Percentiles rank a stretch among this genome's conserved stretches.
These are phyloP conservation scores for Drosophila rubida DNA, from an alignment of 2,888 invertebrate genomes.

Conservation along the genomic window DNA sequence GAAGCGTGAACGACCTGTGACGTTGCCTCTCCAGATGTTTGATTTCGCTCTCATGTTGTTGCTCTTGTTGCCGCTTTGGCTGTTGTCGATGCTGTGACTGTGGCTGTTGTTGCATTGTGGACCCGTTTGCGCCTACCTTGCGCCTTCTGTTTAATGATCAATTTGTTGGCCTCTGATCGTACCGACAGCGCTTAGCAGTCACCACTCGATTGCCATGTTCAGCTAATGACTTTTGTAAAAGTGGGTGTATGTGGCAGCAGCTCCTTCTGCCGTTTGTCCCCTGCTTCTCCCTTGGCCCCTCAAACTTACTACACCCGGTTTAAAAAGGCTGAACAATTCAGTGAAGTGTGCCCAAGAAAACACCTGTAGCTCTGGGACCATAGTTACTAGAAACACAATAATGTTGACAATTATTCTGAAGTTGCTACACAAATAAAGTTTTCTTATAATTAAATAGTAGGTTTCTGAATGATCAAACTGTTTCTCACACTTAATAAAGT, in stretches of 20 bases:
- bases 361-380: no score
- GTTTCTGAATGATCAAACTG: no score
- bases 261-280: constrained; percentile 22
- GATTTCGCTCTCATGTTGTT: constrained; percentile 62
- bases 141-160: constrained; percentile 81
- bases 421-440: no score
- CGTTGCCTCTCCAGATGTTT: constrained; percentile 74
- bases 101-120: constrained; percentile 38
- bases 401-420: no score
- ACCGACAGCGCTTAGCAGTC: constrained; percentile 76
- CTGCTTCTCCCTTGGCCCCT: background rate
- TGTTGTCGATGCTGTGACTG: constrained; percentile 13
- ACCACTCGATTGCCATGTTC: constrained; percentile 52
- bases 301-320: background rate
- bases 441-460: no score
- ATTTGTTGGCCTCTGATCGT: constrained; percentile 77
- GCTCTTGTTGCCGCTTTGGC: constrained; percentile 18
- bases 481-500: no score
- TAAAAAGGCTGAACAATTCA: no score
- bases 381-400: no score
- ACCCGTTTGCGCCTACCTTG: constrained; percentile 68
- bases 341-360: no score
- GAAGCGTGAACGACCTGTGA: constrained; percentile 40
- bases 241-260: constrained; percentile 67
- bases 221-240: constrained; percentile 70